phyloP scores from a whole-genome alignment of 2,888 invertebrate species.

The Blastobasis adustella region DNA sequence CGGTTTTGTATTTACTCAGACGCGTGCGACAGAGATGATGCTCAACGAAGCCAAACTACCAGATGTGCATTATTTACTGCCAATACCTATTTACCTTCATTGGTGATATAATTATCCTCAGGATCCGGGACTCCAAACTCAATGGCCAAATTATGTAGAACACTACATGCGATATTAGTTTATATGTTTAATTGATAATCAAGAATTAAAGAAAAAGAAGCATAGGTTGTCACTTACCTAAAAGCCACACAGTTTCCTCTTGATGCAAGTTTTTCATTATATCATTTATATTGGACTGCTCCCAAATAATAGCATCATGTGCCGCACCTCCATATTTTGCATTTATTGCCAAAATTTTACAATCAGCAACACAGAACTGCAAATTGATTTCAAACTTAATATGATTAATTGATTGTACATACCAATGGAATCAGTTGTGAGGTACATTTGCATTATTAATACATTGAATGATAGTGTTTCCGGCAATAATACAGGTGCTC shows the following conservation, averaged over 20 bases:
- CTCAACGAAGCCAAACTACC: no score
- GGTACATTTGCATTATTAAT: no score
- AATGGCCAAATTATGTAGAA: conserved; percentile 20
- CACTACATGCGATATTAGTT: conserved; percentile 16
- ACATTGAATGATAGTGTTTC: no score
- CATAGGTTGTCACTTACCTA: conserved; percentile 11
- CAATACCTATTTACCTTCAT: background rate
- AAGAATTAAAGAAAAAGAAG: background rate
- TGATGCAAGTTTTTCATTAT: conserved; percentile 13
- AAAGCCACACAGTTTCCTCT: conserved; percentile 15
- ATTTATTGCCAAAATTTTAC: conserved; percentile 20
- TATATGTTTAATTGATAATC: background rate
- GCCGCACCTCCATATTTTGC: conserved; percentile 22
- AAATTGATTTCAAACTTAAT: background rate
- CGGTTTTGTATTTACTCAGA: no score
- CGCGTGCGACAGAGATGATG: no score
- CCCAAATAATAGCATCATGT: conserved; percentile 24
- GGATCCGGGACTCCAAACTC: conserved; percentile 7
- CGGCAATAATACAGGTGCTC: no score
- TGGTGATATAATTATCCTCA: background rate
- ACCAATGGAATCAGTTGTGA: no score
- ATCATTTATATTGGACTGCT: conserved; percentile 13
- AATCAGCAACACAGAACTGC: conserved; percentile 20
- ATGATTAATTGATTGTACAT: no score
- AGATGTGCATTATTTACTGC: no score